These are phyloP conservation scores for Pelobates cultripes DNA, from an alignment of 2,797 vertebrate genomes.

Conservation along the genomic window DNA sequence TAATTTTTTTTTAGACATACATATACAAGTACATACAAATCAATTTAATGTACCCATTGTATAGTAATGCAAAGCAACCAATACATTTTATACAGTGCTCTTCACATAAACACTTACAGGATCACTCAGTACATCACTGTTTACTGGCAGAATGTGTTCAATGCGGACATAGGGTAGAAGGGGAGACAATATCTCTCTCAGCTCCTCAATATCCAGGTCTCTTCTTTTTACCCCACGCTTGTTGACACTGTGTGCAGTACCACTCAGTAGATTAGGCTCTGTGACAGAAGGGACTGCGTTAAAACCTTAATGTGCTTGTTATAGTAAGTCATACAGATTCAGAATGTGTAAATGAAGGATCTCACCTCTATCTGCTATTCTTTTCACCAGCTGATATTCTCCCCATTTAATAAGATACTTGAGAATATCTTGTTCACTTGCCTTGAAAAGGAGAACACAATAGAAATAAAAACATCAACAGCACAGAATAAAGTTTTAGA, in stretches of 20 bases:
- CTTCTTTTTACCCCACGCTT: conserved; percentile 95
- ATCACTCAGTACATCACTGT: conserved; percentile 86
- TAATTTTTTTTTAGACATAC: too few relatives aligned
- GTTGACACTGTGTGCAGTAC: conserved; percentile 97
- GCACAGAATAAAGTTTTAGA: too few relatives aligned
- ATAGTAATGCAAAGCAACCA: too few relatives aligned
- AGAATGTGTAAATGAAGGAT: background rate
- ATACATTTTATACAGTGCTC: too few relatives aligned
- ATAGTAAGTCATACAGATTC: background rate
- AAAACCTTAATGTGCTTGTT: background rate
- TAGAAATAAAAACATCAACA: background rate
- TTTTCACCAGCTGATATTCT: conserved; percentile 97
- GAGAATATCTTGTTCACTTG: conserved; percentile 98
- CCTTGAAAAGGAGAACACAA: conserved; percentile 73
- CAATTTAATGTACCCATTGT: too few relatives aligned
- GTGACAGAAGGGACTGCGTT: conserved; percentile 19
- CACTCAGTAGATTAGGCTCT: conserved; percentile 97
- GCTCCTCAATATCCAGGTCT: conserved; percentile 94
- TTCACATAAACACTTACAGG: conserved; percentile 73
- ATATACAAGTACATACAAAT: too few relatives aligned
- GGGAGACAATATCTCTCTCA: conserved; percentile 92
- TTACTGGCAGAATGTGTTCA: conserved; percentile 93
- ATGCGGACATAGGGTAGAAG: conserved; percentile 91
- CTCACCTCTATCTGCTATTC: conserved; percentile 98
- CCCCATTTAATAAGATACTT: conserved; percentile 99